Conservation (phyloP, 2,113 vertebrate species). For the Brachypodius melanocephalos region DNA sequence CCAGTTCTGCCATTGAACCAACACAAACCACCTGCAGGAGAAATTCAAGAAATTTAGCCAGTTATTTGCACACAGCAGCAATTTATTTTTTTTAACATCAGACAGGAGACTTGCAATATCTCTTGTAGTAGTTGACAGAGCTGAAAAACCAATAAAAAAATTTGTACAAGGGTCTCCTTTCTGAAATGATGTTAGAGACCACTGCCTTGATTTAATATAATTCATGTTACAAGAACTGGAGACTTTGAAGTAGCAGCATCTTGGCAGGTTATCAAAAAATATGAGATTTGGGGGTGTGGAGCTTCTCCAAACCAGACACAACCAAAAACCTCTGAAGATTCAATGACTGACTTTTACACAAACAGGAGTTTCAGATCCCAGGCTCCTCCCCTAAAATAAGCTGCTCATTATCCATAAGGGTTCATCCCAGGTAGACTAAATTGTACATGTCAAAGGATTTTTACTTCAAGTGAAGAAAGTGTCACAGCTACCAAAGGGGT, state of each 20-base stretch:
- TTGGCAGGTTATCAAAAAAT: background rate
- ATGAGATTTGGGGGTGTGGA: fast-evolving
- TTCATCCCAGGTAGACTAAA: background rate
- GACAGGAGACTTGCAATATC: background rate
- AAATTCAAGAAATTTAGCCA: background rate
- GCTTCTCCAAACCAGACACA: background rate
- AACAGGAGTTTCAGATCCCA: background rate
- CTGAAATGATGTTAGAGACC: background rate
- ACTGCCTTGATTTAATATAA: background rate
- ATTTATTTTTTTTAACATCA: background rate
- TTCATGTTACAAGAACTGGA: background rate
- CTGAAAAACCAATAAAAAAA: background rate
- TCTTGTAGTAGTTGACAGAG: background rate
- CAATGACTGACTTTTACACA: background rate
- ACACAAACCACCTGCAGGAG: slow-evolving; percentile 87
- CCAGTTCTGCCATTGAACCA: slow-evolving; percentile 88
- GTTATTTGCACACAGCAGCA: background rate
- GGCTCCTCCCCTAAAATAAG: background rate
- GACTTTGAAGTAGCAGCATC: background rate
- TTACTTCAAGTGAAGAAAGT: background rate
- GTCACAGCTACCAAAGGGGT: background rate
- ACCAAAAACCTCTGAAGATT: background rate
- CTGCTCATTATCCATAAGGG: background rate
- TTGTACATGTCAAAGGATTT: background rate
- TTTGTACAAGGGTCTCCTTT: background rate